Conservation (phyloP, 1,140 invertebrate genomes). For the Drosophila parvula region DNA sequence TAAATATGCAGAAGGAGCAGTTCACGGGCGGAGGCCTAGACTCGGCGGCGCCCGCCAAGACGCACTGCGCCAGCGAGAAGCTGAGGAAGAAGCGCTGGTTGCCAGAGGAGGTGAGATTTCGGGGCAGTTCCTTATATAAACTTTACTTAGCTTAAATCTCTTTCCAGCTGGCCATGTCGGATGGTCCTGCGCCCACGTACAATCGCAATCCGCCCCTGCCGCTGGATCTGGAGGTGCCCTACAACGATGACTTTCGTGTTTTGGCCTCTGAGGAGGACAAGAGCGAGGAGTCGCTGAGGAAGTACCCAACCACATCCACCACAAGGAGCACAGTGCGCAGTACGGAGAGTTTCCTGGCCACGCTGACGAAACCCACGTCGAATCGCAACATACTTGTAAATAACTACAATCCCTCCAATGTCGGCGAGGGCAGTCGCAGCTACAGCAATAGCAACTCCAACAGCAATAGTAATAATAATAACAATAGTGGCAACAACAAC, state of each 20-base stretch:
- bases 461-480: constrained; percentile 51
- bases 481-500: constrained; percentile 51
- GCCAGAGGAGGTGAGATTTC: constrained; percentile 82
- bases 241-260: constrained; percentile 86
- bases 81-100: constrained; percentile 83
- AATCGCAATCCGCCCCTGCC: constrained; percentile 87
- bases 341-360: constrained; percentile 71
- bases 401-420: constrained; percentile 83
- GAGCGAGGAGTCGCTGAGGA: constrained; percentile 50
- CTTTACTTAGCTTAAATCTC: constrained; percentile 24
- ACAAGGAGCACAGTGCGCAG: constrained; percentile 62
- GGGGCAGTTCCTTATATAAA: background rate
- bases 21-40: constrained; percentile 48
- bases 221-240: constrained; percentile 87
- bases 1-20: constrained; percentile 85
- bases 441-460: constrained; percentile 56
- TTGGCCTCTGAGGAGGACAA: constrained; percentile 75
- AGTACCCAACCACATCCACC: constrained; percentile 45
- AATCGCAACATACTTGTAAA: constrained; percentile 84
- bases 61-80: constrained; percentile 81
- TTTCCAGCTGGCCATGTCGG: constrained; percentile 77
- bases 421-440: constrained; percentile 69
- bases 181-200: constrained; percentile 82
- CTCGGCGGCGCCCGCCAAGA: constrained; percentile 50
- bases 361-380: constrained; percentile 69